Conservation (phyloP, 2,113 vertebrate genomes). For the Aramus guarauna region DNA sequence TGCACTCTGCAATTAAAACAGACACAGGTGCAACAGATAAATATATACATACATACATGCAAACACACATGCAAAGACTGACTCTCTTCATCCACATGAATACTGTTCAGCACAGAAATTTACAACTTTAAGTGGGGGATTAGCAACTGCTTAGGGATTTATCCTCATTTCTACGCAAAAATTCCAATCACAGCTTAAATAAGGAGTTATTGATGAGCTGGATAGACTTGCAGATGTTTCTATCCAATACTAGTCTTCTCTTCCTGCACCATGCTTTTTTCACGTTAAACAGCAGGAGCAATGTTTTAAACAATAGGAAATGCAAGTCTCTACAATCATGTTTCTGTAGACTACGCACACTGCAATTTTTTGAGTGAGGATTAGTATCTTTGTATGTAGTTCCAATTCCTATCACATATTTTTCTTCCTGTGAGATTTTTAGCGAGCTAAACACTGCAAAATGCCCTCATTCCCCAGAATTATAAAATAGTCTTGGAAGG, state of each 20-base stretch:
- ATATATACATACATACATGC: no score
- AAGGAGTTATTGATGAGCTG: slow-evolving; percentile 20
- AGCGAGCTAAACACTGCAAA: background rate
- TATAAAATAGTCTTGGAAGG: slow-evolving; percentile 33
- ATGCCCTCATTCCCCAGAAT: slow-evolving; percentile 40
- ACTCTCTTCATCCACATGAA: background rate
- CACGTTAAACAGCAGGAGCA: background rate
- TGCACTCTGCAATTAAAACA: background rate
- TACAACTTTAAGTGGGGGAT: slow-evolving; percentile 24
- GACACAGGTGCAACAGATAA: background rate
- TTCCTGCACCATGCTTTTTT: background rate
- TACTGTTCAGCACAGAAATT: background rate
- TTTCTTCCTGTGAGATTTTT: slow-evolving; percentile 37
- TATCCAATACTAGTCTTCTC: background rate
- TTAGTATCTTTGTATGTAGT: background rate
- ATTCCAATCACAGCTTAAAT: background rate
- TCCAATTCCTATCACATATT: background rate
- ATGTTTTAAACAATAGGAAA: background rate
- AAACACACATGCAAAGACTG: background rate
- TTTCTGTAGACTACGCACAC: background rate
- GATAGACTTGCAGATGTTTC: slow-evolving; percentile 29
- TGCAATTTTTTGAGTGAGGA: background rate
- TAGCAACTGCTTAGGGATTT: slow-evolving; percentile 41
- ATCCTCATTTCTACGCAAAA: slow-evolving; percentile 42
- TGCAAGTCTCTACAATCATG: background rate